Evolutionary conservation across 53 echinoderm and acorn worm genomes (phyloP).

Genomic region (Stichopus horrens): DNA sequence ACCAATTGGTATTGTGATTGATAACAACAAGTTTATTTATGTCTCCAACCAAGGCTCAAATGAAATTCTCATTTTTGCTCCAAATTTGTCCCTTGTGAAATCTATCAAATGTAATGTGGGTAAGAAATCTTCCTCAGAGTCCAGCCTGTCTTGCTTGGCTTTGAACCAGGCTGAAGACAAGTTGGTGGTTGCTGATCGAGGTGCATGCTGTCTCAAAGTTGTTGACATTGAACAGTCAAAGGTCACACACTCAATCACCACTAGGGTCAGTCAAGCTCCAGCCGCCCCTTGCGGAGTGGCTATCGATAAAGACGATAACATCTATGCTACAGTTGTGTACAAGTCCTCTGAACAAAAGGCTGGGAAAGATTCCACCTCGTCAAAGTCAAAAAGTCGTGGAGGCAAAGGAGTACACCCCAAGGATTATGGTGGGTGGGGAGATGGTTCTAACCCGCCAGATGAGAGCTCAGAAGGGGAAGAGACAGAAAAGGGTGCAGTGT

Average conservation of each 20-base stretch:
- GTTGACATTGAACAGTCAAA: not conserved
- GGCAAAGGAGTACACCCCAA: not conserved
- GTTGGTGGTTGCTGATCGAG: constrained; percentile 21
- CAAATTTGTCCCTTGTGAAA: not conserved
- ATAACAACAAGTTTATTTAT: constrained; percentile 5
- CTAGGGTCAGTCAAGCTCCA: constrained; percentile 21
- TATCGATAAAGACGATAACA: constrained; percentile 35
- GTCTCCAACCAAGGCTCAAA: constrained; percentile 4
- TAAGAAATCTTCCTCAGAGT: not conserved
- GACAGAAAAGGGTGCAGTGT: constrained; percentile 8
- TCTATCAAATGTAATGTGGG: not conserved
- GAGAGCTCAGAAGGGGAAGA: not conserved
- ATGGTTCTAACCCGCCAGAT: not conserved
- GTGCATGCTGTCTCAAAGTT: not conserved
- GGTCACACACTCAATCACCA: not conserved
- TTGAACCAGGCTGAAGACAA: constrained; percentile 28
- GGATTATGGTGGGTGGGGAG: constrained; percentile 5
- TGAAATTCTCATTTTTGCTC: constrained; percentile 6
- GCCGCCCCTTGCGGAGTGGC: constrained; percentile 31
- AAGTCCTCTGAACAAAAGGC: constrained; percentile 24
- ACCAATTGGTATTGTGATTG: constrained; percentile 29
- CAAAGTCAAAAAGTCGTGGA: not conserved
- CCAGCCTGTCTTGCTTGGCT: not conserved
- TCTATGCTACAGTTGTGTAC: constrained; percentile 24
- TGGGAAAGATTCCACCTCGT: not conserved